phyloP scores from a whole-genome alignment of 1,140 invertebrate species.

The Melanaphis sacchari region DNA sequence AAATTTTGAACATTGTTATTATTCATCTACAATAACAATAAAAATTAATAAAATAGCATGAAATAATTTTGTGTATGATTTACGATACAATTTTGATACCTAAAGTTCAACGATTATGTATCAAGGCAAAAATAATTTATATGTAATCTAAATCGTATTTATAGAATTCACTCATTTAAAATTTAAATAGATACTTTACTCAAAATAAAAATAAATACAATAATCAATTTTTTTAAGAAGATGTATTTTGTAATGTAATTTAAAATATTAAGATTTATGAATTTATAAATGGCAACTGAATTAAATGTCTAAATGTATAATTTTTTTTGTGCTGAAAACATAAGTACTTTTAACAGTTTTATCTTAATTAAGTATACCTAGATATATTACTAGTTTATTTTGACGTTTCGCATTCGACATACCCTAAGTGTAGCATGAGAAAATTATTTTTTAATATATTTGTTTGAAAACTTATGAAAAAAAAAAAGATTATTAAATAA shows the following conservation, averaged over 20 bases:
- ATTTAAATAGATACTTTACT: not conserved
- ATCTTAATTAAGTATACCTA: not conserved
- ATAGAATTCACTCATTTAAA: not conserved
- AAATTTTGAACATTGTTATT: too few relatives aligned
- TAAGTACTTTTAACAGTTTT: not conserved
- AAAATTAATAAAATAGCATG: not conserved
- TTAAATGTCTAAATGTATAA: not conserved
- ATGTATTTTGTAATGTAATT: not conserved
- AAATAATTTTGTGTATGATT: not conserved
- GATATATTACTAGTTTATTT: slow-evolving; percentile 13
- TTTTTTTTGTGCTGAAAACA: slow-evolving; percentile 22
- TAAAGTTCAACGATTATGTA: not conserved
- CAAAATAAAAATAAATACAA: not conserved
- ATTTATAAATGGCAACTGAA: not conserved
- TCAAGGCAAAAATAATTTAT: not conserved
- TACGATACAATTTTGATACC: not conserved
- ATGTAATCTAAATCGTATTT: not conserved
- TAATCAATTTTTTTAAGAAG: not conserved
- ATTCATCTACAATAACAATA: not conserved
- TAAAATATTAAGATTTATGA: not conserved
- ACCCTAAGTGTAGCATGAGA: not conserved
- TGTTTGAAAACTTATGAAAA: not conserved
- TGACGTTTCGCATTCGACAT: slow-evolving; percentile 36
- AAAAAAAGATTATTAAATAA: not conserved
- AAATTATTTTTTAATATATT: not conserved